These are phyloP conservation scores for Daphoenositta chrysoptera DNA, from an alignment of 2,113 vertebrate species.

Conservation along the genomic window DNA sequence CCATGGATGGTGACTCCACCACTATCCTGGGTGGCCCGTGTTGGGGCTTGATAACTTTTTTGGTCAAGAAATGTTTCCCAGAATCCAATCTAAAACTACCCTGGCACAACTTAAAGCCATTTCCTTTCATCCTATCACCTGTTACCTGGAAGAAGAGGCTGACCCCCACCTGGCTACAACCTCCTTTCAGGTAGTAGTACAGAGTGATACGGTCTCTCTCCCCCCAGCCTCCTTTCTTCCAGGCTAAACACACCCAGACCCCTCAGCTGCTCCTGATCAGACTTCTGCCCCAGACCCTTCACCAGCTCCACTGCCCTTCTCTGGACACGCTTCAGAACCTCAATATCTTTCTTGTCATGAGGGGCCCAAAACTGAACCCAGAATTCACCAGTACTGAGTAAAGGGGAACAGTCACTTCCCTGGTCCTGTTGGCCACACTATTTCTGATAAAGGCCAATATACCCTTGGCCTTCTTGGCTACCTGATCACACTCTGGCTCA, in stretches of 20 bases:
- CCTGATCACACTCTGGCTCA: not conserved
- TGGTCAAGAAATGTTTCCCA: not conserved
- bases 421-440: not conserved
- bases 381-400: not conserved
- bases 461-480: not conserved
- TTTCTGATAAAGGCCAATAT: not conserved
- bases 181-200: not conserved
- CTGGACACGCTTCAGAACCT: not conserved
- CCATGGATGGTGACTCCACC: not conserved
- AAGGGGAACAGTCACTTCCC: not conserved
- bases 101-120: not conserved
- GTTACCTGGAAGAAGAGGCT: not conserved
- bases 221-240: not conserved
- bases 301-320: not conserved
- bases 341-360: not conserved
- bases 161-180: not conserved
- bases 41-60: not conserved
- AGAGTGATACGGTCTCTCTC: not conserved
- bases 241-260: not conserved
- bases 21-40: not conserved
- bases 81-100: not conserved
- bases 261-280: not conserved
- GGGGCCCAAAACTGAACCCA: not conserved
- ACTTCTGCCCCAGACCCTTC: not conserved
- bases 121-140: not conserved